Base-by-base conservation (phyloP, 1,140 invertebrate species). In the Lordiphosa stackelbergi region DNA sequence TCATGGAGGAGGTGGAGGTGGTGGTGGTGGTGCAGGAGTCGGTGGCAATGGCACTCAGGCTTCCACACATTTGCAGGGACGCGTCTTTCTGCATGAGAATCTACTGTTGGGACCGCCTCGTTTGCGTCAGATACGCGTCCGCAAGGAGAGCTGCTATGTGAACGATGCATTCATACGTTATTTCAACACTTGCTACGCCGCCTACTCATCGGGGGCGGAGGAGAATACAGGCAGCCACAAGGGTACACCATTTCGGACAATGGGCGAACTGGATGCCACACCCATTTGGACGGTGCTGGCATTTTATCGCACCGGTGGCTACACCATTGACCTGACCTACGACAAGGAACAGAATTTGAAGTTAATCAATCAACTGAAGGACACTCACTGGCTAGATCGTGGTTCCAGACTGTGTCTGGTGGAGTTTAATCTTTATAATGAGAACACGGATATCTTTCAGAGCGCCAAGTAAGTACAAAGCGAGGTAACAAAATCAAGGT, bases 361-460 rank as follows among this genome's bases (percentile, higher is more conserved):
- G 1, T 57, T 40, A 5, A 42, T 86, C 4, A 38, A 37, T 0
- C 4, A 53, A 0, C 53, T 86, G 0, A 70, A 48, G 13, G 5
- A 46, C 0, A 5, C 5, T 2, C 55, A 75, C 16, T 86, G 85
- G 85, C 38, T 86, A 0, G 85, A 86, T 54, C 69, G 79, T 3
- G 85, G 73, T 1, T 72, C 85, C 0, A 58, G 85, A 1, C 35
- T 86, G 0, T 58, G 71, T 40, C 6, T 86, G 2, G 8, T 86
- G 1, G 85, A 86, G 41, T 86, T 86, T 7, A 83, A 68, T 62
- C 42, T 86, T 4, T 86, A 53, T 31, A 86, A 86, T 40, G 63
- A 66, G 4, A 86, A 86, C 43, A 69, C 61, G 5, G 59, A 85
- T 43, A 56, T 85, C 0, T 78, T 85, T 40, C 71, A 78, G 16